phyloP scores from a whole-genome alignment of 30 jellyfish, hydroid and myxozoan species.

The Cassiopea andromeda region DNA sequence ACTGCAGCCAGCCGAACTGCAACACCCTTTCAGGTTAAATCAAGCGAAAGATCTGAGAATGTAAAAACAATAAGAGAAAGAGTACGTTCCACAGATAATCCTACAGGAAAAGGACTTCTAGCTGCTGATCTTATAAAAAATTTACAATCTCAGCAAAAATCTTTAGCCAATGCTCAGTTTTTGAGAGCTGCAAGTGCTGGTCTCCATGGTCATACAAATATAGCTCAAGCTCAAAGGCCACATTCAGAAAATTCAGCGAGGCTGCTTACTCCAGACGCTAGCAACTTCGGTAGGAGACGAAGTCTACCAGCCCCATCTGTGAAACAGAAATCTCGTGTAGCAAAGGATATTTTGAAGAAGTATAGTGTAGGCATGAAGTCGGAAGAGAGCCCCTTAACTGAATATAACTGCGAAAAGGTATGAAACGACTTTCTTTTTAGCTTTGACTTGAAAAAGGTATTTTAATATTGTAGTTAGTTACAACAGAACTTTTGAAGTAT shows the following conservation, averaged over 20 bases:
- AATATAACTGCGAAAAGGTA: not conserved
- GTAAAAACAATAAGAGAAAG: constrained; percentile 16
- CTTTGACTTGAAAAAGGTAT: too few relatives aligned
- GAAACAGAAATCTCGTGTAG: constrained; percentile 8
- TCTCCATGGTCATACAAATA: not conserved
- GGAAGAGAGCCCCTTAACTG: not conserved
- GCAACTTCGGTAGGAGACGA: constrained; percentile 12
- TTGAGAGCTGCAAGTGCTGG: constrained; percentile 50
- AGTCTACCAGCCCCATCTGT: constrained; percentile 52
- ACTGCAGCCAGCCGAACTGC: not conserved
- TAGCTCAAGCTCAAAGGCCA: not conserved
- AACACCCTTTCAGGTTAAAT: constrained; percentile 14
- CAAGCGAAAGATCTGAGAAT: not conserved
- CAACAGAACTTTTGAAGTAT: too few relatives aligned
- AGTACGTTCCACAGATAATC: constrained; percentile 47
- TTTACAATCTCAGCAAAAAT: constrained; percentile 12
- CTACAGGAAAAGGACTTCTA: constrained; percentile 50
- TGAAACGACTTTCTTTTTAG: too few relatives aligned
- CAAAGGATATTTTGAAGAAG: constrained; percentile 26
- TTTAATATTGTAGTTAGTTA: too few relatives aligned
- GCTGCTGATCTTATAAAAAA: constrained; percentile 60
- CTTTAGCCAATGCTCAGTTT: not conserved
- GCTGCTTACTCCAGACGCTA: not conserved
- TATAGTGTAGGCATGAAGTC: constrained; percentile 5
- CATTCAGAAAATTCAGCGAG: constrained; percentile 15